phyloP scores from a whole-genome alignment of 2,888 invertebrate genomes.

The Pyrgus malvae region DNA sequence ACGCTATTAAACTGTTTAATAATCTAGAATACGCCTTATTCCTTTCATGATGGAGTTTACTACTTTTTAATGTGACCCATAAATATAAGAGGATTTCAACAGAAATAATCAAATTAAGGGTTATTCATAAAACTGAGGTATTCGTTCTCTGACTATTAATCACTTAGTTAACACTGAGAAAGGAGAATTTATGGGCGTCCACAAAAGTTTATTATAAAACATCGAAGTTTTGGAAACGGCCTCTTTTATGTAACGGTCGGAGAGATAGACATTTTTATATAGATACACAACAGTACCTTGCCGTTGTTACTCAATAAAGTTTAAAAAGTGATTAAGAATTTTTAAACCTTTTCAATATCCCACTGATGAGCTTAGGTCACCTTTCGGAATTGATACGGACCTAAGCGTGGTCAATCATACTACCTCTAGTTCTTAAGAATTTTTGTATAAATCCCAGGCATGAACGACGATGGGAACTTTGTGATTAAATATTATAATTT shows the following conservation, averaged over 20 bases:
- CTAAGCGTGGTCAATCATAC: too few relatives aligned
- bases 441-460: too few relatives aligned
- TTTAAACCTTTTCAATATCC: too few relatives aligned
- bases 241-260: slow-evolving; percentile 5
- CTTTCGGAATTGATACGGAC: too few relatives aligned
- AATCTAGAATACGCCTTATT: slow-evolving; percentile 46
- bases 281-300: too few relatives aligned
- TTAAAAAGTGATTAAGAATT: too few relatives aligned
- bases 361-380: too few relatives aligned
- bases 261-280: not conserved
- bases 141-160: slow-evolving; percentile 39
- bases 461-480: too few relatives aligned
- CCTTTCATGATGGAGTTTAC: slow-evolving; percentile 26
- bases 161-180: slow-evolving; percentile 35
- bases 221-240: slow-evolving; percentile 20
- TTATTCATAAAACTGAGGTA: slow-evolving; percentile 47
- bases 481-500: too few relatives aligned
- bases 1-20: slow-evolving; percentile 48
- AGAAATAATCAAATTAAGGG: slow-evolving; percentile 50
- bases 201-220: slow-evolving; percentile 27
- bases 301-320: too few relatives aligned
- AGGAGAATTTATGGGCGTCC: slow-evolving; percentile 40
- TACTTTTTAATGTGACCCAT: slow-evolving; percentile 41
- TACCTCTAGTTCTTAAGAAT: too few relatives aligned
- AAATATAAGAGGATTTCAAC: slow-evolving; percentile 47